phyloP scores from a whole-genome alignment of 1,140 invertebrate genomes.

The Lasaia peninsularis region DNA sequence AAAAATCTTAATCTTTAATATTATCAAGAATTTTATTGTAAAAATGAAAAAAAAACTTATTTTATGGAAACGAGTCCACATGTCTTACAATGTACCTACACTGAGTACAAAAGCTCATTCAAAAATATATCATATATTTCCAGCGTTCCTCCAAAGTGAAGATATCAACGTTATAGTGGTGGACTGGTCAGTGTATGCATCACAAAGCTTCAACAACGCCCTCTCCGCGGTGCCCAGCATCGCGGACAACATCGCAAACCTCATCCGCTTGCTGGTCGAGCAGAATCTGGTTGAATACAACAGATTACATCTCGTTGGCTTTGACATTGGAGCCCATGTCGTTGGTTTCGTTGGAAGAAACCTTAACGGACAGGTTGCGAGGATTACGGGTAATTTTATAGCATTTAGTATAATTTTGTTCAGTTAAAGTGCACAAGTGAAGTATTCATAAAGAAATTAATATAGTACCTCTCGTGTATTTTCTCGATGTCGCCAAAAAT shows the following conservation, averaged over 20 bases:
- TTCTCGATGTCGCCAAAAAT: too few species aligned
- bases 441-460: too few species aligned
- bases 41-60: too few species aligned
- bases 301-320: conserved; percentile 86
- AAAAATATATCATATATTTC: neutral
- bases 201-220: conserved; percentile 32
- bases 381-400: conserved; percentile 67
- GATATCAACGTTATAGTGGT: conserved; percentile 44
- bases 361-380: conserved; percentile 67
- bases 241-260: conserved; percentile 26
- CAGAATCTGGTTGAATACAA: conserved; percentile 10
- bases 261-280: conserved; percentile 27
- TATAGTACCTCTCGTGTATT: too few species aligned
- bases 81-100: too few species aligned
- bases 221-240: conserved; percentile 35
- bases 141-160: conserved; percentile 34
- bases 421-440: too few species aligned
- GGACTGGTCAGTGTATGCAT: conserved; percentile 44
- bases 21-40: too few species aligned
- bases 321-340: conserved; percentile 89
- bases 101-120: neutral
- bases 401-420: too few species aligned
- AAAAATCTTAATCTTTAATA: too few species aligned
- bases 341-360: conserved; percentile 89
- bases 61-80: too few species aligned